Conservation (phyloP, 64 coral and sea anemone genomes). For the Montipora capricornis region DNA sequence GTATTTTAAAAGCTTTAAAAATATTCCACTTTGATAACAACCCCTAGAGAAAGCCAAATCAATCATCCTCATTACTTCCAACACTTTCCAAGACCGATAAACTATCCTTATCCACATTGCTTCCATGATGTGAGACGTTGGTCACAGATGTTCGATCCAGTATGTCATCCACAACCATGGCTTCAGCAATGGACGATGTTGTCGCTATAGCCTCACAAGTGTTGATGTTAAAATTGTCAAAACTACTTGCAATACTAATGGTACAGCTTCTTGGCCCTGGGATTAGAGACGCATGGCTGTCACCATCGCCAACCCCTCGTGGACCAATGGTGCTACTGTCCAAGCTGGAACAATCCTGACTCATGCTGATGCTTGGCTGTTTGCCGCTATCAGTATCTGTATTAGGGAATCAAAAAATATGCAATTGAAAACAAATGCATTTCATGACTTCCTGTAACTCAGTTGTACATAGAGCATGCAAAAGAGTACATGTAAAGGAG, state of each 20-base stretch:
- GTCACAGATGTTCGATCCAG: constrained; percentile 60
- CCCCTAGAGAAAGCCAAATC: not conserved
- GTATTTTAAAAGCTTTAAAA: not conserved
- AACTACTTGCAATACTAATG: constrained; percentile 98
- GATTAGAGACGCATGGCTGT: constrained; percentile 91
- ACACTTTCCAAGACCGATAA: constrained; percentile 91
- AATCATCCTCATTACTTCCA: constrained; percentile 83
- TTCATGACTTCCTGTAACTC: no score
- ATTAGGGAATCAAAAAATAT: not conserved
- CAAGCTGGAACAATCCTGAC: constrained; percentile 96
- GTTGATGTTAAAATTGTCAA: constrained; percentile 96
- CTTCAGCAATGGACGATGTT: constrained; percentile 75
- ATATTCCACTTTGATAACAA: not conserved
- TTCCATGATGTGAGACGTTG: constrained; percentile 22
- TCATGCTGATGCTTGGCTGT: constrained; percentile 96
- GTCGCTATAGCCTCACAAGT: constrained; percentile 53
- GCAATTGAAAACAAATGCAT: no score
- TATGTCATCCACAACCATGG: constrained; percentile 43
- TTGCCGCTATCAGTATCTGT: constrained; percentile 94
- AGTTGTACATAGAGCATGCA: no score
- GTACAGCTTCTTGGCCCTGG: constrained; percentile 96
- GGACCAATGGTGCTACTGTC: constrained; percentile 89
- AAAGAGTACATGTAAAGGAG: no score
- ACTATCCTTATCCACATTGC: constrained; percentile 75
- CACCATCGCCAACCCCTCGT: constrained; percentile 75